Conservation (phyloP, 2,797 vertebrate genomes). For the Argya squamiceps region DNA sequence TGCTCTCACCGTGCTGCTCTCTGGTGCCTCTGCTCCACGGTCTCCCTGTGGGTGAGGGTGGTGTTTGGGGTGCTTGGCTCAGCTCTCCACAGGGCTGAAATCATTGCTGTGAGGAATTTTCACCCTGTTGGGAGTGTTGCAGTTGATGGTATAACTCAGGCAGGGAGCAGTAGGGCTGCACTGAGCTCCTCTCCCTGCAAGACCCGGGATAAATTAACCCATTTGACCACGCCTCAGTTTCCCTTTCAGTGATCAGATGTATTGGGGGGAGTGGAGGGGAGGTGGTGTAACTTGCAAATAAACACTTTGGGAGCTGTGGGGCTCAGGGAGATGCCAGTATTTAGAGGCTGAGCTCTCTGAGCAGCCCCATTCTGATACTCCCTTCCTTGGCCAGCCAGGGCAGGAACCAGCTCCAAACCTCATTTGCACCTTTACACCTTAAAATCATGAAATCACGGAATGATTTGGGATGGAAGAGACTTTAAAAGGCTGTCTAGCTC, state of each 20-base stretch:
- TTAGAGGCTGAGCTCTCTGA: background rate
- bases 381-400: background rate
- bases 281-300: background rate
- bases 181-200: background rate
- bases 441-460: fast-evolving
- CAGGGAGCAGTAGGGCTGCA: background rate
- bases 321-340: background rate
- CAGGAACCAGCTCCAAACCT: background rate
- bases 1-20: background rate
- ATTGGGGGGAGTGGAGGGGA: background rate
- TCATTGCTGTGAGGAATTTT: background rate
- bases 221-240: background rate
- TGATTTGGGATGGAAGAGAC: background rate
- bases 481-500: background rate
- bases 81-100: background rate
- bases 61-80: background rate
- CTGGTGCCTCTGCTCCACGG: background rate
- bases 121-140: background rate
- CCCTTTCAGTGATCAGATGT: background rate
- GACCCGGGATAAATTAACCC: fast-evolving
- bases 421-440: background rate
- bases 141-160: background rate
- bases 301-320: background rate
- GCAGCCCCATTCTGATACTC: background rate
- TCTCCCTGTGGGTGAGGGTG: background rate